Base-by-base conservation (phyloP, 64 coral and sea anemone genomes). In the Porites australiensis region DNA sequence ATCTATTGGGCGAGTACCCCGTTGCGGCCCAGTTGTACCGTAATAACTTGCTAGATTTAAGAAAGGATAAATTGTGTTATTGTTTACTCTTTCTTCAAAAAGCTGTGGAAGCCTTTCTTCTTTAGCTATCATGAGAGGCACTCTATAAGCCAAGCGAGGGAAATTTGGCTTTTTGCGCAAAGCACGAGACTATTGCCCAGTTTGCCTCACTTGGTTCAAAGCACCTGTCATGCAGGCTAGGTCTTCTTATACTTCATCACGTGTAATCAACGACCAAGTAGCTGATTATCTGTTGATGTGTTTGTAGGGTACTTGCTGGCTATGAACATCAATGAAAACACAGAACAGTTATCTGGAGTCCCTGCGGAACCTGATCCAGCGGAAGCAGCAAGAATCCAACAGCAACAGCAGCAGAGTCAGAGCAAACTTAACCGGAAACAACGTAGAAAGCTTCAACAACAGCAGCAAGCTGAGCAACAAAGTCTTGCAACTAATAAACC, bases 371-470 rank as follows among this genome's bases (percentile, higher is more conserved):
- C 93, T 8, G 93, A 95, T 72, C 93, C 93, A 37, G 93, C 93
- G 2, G 93, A 95, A 15, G 93, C 93, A 43, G 88, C 88, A 19
- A 82, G 81, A 50, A 91, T 95, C 27, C 79, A 82, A 62, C 93
- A 91, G 79, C 93, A 91, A 16, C 69, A 90, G 44, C 73, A 91
- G 11, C 89, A 91, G 50, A 79, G 58, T 64, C 84, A 93, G 77
- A 69, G 77, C 82, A 96, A 96, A 86, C 94, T 96, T 10, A 99
- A 99, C 83, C 72, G 98, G 14, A 99, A 99, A 93, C 98, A 99
- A 49, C 87, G 98, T 9, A 88, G 98, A 48, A 96, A 96, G n/a
- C 82, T 94, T 23, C 92, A 94, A 86, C 95, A 98, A 70, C 96
- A 98, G 74, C 93, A 95, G 44, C 90, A 93, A 81, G 76, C 59